Evolutionary conservation across 2,797 vertebrate genomes (phyloP), one percentile per base, ranked within the genome.

Genomic region (Valencia hispanica): DNA sequence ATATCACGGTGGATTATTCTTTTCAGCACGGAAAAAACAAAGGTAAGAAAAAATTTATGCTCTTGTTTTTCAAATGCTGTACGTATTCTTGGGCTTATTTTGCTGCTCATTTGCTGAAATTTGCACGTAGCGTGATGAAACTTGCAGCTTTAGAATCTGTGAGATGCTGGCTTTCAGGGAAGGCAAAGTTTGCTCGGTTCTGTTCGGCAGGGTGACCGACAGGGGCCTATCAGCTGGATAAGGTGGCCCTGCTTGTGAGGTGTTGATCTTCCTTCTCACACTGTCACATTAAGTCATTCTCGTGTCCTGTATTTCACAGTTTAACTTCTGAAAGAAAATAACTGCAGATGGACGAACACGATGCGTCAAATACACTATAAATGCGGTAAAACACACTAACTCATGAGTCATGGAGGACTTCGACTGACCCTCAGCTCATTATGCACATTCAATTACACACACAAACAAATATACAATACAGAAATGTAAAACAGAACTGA

Each of bases 251-350:
- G 6, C 22, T 79, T 61, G 55, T 53, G 63, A 68, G 75, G 70
- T 68, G 69, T 68, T 73, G 39, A 73, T 83, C 61, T 66, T 80
- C 39, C 55, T 78, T 55, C 57, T 79, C n/a, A 55, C 25, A 43
- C 30, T 27, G 41, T 68, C 41, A 73, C 30, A 74, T 82, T 47
- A 77, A 89, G 73, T 85, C 68, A 76, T 69, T 47, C 65, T 79
- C 25, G 59, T 76, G 69, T 88, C 65, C 77, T 68, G 9, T 65
- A 73, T 81, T 74, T 74, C 79, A 84, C 70, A 41, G 68, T 77
- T 55, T 79, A 39, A 81, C 84, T 87, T 59, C 75, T 83, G 66
- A 84, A 79, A 74, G 79, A 77, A 63, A 75, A 27, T 74, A 57
- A 71, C 43, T 71, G 57, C 20, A 68, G 75, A 61, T 66, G 59